Base-by-base conservation (phyloP, 2,888 invertebrate species). In the Ferdinandea cuprea region DNA sequence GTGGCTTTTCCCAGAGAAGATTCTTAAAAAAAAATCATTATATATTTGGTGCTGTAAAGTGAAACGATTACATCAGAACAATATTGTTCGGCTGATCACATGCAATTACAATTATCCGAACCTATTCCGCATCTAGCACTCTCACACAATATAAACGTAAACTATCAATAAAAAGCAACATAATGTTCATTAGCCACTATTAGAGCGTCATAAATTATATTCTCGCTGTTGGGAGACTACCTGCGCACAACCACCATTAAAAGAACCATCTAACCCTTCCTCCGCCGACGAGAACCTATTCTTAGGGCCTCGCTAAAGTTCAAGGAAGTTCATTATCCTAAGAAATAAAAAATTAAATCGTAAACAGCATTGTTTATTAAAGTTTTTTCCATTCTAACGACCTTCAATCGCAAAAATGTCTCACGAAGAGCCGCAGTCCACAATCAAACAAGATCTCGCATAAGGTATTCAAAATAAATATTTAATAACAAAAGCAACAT, bases 321-420 rank as follows among this genome's bases (percentile, higher is more conserved):
- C 73, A 73, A 79, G 79, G 66, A 73, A 73, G 79, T 79, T 73
- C 66, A 79, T 46, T 28, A 37, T 40, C 15, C 37, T 37, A 11
- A 17, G 25, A 58, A 8, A 42, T 11, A 3, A 35, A n/a, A 50
- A 42, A 58, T 25, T n/a, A 69, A 54, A 72, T 66, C 59, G 11
- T 46, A 13, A 72, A 59, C 66, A 50, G 48, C 32, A 65, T 66
- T 61, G 46, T 42, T 50, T 56, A 79, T 50, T 30, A 32, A 69
- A 35, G 19, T 44, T 50, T 44, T 50, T 42, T 13, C 17, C n/a
- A 46, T 65, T 13, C 48, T 42, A 28, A 35, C 65, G 63, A 78
- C 77, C 71, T 78, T 71, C 71, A 78, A 48, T 50, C 8, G 42
- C 25, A 8, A 17, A 19, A 50, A 44, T 25, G 2, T 3, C 25